Conservation (phyloP, 2,113 vertebrate genomes). For the Pantherophis guttatus region DNA sequence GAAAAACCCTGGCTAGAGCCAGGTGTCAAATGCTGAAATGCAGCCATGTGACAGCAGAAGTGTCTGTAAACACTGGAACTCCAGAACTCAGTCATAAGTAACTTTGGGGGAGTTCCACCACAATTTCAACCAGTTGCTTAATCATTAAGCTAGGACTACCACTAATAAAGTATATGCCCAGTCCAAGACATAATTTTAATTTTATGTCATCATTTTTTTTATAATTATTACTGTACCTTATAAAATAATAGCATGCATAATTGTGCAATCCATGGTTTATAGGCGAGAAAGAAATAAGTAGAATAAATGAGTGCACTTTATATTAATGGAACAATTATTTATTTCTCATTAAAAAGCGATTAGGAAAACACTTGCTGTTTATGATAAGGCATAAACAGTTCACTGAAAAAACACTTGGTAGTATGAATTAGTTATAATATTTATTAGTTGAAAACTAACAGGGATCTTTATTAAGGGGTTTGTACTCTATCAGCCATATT, state of each 20-base stretch:
- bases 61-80: background rate
- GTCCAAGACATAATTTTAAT: background rate
- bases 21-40: background rate
- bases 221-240: constrained; percentile 13
- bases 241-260: constrained; percentile 22
- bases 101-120: background rate
- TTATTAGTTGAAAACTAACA: constrained; percentile 41
- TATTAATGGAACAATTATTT: constrained; percentile 66
- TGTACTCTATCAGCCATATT: constrained; percentile 16
- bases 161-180: background rate
- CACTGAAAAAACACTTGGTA: constrained; percentile 52
- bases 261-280: background rate
- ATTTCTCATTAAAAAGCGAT: constrained; percentile 65
- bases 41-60: background rate
- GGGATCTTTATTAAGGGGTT: constrained; percentile 18
- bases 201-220: constrained; percentile 16
- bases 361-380: constrained; percentile 62
- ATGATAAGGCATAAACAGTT: constrained; percentile 52
- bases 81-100: background rate
- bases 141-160: background rate
- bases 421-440: constrained; percentile 50
- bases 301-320: constrained; percentile 45
- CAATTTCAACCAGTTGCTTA: background rate
- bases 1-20: too few relatives aligned
- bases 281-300: constrained; percentile 37